These are phyloP conservation scores for Cenopis cana DNA, from an alignment of 2,888 invertebrate species.

Conservation along the genomic window DNA sequence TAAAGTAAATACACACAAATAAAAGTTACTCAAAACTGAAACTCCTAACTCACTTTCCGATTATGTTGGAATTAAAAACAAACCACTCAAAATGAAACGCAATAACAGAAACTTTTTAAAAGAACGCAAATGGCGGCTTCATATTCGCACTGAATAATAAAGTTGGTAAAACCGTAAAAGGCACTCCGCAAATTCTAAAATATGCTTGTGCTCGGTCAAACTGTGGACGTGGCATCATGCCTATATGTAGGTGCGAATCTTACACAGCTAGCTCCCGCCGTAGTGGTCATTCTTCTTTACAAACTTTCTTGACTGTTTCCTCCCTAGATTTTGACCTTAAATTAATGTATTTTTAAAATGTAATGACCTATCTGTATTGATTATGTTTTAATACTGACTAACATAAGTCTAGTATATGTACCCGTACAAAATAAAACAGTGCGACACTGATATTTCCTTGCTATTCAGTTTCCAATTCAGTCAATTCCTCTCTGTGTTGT, in stretches of 20 bases:
- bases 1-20: no score
- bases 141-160: conserved; percentile 38
- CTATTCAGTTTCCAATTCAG: no score
- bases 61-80: not conserved
- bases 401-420: no score
- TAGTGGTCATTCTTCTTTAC: no score
- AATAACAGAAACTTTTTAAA: conserved; percentile 16
- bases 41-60: not conserved
- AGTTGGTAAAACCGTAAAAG: conserved; percentile 33
- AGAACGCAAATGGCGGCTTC: conserved; percentile 21
- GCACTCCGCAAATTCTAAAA: conserved; percentile 41
- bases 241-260: not conserved
- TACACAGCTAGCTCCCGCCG: not conserved
- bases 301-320: no score
- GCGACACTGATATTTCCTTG: no score
- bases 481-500: no score
- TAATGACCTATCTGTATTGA: no score
- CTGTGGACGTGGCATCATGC: conserved; percentile 21
- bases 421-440: no score
- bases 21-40: not conserved
- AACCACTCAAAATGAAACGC: conserved; percentile 1
- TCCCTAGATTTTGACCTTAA: no score
- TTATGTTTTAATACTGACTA: no score
- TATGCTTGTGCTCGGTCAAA: conserved; percentile 40
- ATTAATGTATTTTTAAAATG: no score